Conservation (phyloP, 2,888 invertebrate species). For the Melipona bicolor region DNA sequence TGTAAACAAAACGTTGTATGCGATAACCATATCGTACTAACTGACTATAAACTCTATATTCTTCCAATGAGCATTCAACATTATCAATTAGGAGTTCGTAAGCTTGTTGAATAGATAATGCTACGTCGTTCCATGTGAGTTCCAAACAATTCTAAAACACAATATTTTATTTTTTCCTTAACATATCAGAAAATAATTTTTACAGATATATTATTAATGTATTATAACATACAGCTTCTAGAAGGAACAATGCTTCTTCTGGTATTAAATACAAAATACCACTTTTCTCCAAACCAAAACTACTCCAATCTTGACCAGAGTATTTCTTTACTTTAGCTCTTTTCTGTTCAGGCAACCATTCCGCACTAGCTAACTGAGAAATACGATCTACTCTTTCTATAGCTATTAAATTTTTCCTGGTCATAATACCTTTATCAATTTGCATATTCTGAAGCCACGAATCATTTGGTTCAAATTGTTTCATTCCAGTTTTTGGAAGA, state of each 20-base stretch:
- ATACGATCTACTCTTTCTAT: constrained; percentile 87
- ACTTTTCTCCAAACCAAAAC: constrained; percentile 85
- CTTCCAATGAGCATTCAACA: constrained; percentile 82
- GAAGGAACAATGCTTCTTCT: constrained; percentile 88
- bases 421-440: constrained; percentile 86
- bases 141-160: constrained; percentile 87
- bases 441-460: constrained; percentile 87
- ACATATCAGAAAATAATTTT: background rate
- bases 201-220: constrained; percentile 31
- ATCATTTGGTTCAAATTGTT: constrained; percentile 85
- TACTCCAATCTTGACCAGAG: constrained; percentile 86
- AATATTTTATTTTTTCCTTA: constrained; percentile 2
- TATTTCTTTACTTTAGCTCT: constrained; percentile 86
- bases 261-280: constrained; percentile 86
- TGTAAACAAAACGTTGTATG: constrained; percentile 84
- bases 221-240: constrained; percentile 86
- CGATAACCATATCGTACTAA: constrained; percentile 86
- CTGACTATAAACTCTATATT: constrained; percentile 87
- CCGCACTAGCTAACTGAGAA: constrained; percentile 85
- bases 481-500: constrained; percentile 86
- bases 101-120: constrained; percentile 88
- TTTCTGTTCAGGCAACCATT: constrained; percentile 85
- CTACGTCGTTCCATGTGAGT: constrained; percentile 86
- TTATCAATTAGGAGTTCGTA: constrained; percentile 85
- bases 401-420: constrained; percentile 85